Conservation (phyloP, 2,113 vertebrate species). For the Pardalotus punctatus region DNA sequence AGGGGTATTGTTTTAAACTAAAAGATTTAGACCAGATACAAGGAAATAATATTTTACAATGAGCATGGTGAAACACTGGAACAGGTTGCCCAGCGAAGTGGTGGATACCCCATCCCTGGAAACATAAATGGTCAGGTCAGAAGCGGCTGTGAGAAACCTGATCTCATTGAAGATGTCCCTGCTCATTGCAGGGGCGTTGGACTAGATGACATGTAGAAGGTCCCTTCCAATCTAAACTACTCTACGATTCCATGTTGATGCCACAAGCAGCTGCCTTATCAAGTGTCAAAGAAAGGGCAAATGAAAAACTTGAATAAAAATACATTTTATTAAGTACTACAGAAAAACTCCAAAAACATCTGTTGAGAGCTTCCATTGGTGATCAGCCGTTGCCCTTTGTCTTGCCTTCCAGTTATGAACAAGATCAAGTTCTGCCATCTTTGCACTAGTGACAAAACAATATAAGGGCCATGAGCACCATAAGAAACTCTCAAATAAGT, state of each 20-base stretch:
- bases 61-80: not conserved
- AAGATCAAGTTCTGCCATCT: not conserved
- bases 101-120: not conserved
- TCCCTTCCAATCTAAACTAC: not conserved
- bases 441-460: not conserved
- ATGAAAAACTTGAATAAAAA: not conserved
- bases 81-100: not conserved
- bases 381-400: not conserved
- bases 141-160: not conserved
- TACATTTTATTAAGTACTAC: not conserved
- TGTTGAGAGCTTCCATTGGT: not conserved
- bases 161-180: not conserved
- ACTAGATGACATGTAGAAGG: not conserved
- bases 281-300: not conserved
- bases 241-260: not conserved
- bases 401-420: not conserved
- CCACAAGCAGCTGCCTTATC: not conserved
- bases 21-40: not conserved
- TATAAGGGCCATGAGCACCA: fast-evolving
- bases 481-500: not conserved
- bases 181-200: not conserved
- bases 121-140: not conserved
- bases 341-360: not conserved
- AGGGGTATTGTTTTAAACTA: not conserved
- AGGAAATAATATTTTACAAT: not conserved